Evolutionary conservation across 2,888 invertebrate genomes (phyloP).

Genomic region (Mycalesis mineus): DNA sequence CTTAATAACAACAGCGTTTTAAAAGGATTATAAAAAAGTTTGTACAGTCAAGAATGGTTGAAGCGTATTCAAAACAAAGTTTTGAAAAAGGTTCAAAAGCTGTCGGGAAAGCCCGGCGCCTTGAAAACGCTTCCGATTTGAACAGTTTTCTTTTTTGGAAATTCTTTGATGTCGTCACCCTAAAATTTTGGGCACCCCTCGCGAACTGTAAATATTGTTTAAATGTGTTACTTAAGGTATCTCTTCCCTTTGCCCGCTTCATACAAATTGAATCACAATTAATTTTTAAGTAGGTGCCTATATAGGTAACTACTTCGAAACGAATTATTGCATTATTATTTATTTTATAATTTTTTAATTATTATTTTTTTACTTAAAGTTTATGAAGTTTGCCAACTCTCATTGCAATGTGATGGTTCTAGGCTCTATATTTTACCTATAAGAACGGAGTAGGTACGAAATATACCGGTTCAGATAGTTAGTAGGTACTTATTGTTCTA

Average conservation of each 20-base stretch:
- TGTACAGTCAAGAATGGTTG: constrained; percentile 26
- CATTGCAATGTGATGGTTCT: too few species aligned
- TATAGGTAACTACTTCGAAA: too few species aligned
- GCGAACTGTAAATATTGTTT: constrained; percentile 26
- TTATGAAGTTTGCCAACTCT: too few species aligned
- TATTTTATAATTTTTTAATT: too few species aligned
- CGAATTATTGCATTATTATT: too few species aligned
- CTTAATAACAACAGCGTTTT: not conserved
- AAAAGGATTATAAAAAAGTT: not conserved
- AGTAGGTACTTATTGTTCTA: too few species aligned
- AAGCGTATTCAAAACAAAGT: constrained; percentile 23
- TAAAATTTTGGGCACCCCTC: constrained; percentile 21
- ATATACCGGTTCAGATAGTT: too few species aligned
- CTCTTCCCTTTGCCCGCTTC: not conserved
- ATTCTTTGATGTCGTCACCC: constrained; percentile 50
- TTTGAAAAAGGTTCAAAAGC: constrained; percentile 27
- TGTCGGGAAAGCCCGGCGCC: constrained; percentile 38
- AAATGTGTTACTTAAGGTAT: constrained; percentile 20
- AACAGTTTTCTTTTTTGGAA: constrained; percentile 46
- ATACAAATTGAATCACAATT: not conserved
- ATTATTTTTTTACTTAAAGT: too few species aligned
- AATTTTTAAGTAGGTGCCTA: constrained; percentile 3
- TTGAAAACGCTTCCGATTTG: constrained; percentile 40
- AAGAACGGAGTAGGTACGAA: too few species aligned
- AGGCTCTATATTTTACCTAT: too few species aligned